Base-by-base conservation (phyloP, 2,888 invertebrate genomes). In the Drosophila mercatorum region DNA sequence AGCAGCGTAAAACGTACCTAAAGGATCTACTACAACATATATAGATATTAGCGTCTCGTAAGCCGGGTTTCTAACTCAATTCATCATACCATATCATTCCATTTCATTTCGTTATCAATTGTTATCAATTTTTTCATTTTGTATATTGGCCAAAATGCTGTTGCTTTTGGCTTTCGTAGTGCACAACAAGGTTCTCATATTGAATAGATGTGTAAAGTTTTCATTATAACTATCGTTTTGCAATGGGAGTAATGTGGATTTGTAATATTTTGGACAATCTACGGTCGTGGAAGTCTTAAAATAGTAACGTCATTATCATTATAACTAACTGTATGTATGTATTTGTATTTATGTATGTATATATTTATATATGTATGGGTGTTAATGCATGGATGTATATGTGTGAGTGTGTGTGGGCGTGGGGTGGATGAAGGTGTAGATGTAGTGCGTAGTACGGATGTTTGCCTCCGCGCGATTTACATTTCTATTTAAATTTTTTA, bases 41-140 rank as follows among this genome's bases (percentile, higher is more conserved):
- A 81, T 75, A 79, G 78, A 85, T 84, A 88, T 85, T 84, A 84
- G 84, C 88, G 83, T 83, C 88, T 85, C 56, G 62, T 78, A 80
- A 85, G 85, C 85, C 81, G 61, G 72, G 64, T 65, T 56, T 58
- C 28, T 38, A 78, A 67, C 49, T 64, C 43, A 59, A 51, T 67
- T 26, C 44, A n/a, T 57, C 26, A 26, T 49, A 68, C 53, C 36
- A 14, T 46, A 26, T 46, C 3, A 26, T 14, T 14, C 12, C 12
- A 46, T 26, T 46, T 28, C 46, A 65, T 49, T 58, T 56, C 22
- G 31, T 56, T 63, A 68, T 71, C 51, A 72, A 66, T 69, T 61
- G 22, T 2, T 28, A 28, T 28, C 28, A 28, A 28, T 28, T 28
- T 36, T 66, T 31, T 47, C 49, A 49, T n/a, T 49, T 49, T 34